Percentiles rank a stretch among this genome's conserved stretches.
Conservation (phyloP, 1,140 invertebrate species). For the Aleiodes sp. region DNA sequence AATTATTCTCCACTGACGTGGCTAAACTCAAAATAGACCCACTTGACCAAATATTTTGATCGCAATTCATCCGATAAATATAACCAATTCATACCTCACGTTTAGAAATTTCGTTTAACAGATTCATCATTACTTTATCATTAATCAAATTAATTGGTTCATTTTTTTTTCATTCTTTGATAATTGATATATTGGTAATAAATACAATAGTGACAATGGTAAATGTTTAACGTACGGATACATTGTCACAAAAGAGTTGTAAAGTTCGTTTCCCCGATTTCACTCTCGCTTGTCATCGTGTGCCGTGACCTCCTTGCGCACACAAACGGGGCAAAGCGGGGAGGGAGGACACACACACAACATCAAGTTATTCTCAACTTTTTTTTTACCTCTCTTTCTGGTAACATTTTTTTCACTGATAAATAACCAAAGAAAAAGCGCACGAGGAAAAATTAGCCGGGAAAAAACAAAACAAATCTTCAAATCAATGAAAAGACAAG, state of each 20-base stretch:
- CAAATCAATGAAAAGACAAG: no score
- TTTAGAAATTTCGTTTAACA: no score
- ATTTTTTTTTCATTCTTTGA: no score
- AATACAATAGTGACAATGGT: no score
- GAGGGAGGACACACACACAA: neutral
- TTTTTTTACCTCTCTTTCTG: neutral
- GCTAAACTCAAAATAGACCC: conserved; percentile 42
- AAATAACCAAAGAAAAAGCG: neutral
- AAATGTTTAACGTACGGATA: no score
- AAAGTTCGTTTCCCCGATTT: conserved; percentile 32
- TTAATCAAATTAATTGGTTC: no score
- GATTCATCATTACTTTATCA: no score
- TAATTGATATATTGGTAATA: no score
- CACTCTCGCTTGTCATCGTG: conserved; percentile 33
- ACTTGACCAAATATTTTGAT: conserved; percentile 45
- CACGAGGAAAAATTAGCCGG: no score
- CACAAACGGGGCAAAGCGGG: no score
- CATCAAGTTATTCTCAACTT: neutral
- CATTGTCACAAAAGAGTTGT: conserved; percentile 26
- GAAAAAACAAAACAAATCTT: no score
- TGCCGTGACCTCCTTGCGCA: conserved; percentile 32
- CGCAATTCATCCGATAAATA: conserved; percentile 38
- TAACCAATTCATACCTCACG: no score
- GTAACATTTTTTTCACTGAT: neutral
- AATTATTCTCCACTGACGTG: conserved; percentile 47